These are phyloP conservation scores for Centropyge bicolor DNA, from an alignment of 2,797 vertebrate genomes.

Conservation along the genomic window DNA sequence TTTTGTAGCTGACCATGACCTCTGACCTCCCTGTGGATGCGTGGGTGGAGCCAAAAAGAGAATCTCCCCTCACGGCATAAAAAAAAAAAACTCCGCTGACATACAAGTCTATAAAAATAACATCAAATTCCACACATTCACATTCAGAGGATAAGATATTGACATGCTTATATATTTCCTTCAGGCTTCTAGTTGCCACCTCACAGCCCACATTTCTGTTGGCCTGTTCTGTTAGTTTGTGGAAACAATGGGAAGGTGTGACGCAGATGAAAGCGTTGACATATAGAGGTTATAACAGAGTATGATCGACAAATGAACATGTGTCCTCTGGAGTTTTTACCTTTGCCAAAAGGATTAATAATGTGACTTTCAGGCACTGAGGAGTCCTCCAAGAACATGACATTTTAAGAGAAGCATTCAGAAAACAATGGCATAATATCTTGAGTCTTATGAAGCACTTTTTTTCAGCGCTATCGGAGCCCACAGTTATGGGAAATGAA, in stretches of 20 bases:
- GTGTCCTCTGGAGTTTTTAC: not conserved
- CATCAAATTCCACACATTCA: conserved; percentile 33
- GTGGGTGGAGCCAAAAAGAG: conserved; percentile 49
- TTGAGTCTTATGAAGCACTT: conserved; percentile 23
- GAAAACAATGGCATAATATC: conserved; percentile 4
- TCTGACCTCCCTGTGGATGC: conserved; percentile 44
- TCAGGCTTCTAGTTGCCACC: conserved; percentile 22
- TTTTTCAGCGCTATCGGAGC: conserved; percentile 2
- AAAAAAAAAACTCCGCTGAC: conserved; percentile 36
- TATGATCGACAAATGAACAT: not conserved
- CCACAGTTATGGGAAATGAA: conserved; percentile 31
- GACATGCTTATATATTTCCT: conserved; percentile 45
- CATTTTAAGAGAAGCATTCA: conserved; percentile 15
- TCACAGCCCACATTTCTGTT: conserved; percentile 22
- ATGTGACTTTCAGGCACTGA: not conserved
- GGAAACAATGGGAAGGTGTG: conserved; percentile 11
- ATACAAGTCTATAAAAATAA: conserved; percentile 56
- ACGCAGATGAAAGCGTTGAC: not conserved
- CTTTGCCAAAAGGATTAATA: not conserved
- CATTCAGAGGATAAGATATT: conserved; percentile 48
- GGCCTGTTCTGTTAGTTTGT: conserved; percentile 17
- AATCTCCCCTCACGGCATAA: conserved; percentile 37
- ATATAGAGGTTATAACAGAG: not conserved
- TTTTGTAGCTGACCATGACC: conserved; percentile 38
- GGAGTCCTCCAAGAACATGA: conserved; percentile 14